Evolutionary conservation across 2,113 vertebrate genomes (phyloP).

Genomic region (Cyanoderma ruficeps): DNA sequence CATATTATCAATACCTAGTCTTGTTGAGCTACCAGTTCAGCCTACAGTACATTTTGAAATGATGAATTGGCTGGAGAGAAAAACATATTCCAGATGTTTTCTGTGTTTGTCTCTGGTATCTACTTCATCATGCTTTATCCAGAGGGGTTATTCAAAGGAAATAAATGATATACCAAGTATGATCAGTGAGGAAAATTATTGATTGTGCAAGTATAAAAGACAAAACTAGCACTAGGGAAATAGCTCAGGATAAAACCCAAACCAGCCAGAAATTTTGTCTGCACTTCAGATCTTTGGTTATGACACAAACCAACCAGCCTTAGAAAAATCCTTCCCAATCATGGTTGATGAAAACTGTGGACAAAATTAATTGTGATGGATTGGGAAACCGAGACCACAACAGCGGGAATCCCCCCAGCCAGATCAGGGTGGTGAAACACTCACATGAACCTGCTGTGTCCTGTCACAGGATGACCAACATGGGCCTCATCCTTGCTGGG

Average conservation of each 20-base stretch:
- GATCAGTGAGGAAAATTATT: background rate
- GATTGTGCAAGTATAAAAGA: background rate
- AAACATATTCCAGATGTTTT: constrained; percentile 52
- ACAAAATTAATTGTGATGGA: background rate
- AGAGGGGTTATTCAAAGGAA: constrained; percentile 7
- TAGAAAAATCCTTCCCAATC: background rate
- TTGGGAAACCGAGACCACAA: background rate
- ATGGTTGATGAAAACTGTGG: background rate
- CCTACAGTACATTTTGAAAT: constrained; percentile 38
- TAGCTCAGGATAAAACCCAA: constrained; percentile 6
- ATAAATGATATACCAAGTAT: constrained; percentile 5
- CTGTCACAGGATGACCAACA: accelerated
- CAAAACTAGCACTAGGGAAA: background rate
- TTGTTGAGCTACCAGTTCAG: constrained; percentile 16
- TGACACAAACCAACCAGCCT: background rate
- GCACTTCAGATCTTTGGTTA: background rate
- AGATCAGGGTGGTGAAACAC: accelerated
- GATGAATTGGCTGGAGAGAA: constrained; percentile 29
- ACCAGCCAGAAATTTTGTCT: background rate
- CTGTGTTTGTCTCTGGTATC: background rate
- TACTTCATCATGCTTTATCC: constrained; percentile 28
- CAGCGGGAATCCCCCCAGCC: background rate
- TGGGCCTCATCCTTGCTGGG: accelerated
- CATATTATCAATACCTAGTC: background rate
- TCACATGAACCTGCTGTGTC: accelerated